Evolutionary conservation across 2,888 invertebrate genomes (phyloP).

Genomic region (Scrobipalpa costella): DNA sequence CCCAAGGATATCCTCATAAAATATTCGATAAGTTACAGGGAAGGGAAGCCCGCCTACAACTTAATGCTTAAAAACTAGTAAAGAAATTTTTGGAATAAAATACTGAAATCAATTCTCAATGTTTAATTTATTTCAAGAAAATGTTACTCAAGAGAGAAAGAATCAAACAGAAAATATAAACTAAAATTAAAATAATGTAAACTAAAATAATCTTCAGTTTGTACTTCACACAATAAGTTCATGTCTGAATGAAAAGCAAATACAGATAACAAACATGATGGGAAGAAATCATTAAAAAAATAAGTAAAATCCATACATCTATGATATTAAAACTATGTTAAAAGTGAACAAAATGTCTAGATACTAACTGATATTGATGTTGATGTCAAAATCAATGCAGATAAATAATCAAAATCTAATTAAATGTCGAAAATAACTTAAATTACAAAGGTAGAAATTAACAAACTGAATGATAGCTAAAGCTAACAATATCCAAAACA

Average conservation of each 20-base stretch:
- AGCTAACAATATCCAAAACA: not conserved
- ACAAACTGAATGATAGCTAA: conserved; percentile 10
- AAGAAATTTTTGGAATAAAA: not conserved
- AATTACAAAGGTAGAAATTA: not conserved
- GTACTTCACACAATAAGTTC: not conserved
- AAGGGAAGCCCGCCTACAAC: conserved; percentile 55
- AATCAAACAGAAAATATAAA: not conserved
- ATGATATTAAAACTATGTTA: conserved; percentile 7
- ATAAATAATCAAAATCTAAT: conserved; percentile 6
- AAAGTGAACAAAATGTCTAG: conserved; percentile 12
- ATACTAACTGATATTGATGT: not conserved
- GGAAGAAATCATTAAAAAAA: not conserved
- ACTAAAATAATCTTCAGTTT: not conserved
- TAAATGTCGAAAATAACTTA: conserved; percentile 2
- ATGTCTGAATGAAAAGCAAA: not conserved
- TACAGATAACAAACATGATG: not conserved
- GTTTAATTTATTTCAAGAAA: conserved; percentile 25
- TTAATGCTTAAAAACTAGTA: conserved; percentile 42
- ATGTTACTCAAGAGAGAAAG: not conserved
- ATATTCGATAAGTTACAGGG: conserved; percentile 63
- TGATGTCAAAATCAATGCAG: conserved; percentile 14
- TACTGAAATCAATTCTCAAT: conserved; percentile 26
- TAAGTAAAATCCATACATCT: not conserved
- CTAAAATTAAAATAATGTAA: not conserved
- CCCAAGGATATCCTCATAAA: conserved; percentile 80